Evolutionary conservation across 2,113 vertebrate genomes (phyloP).

Genomic region (Martes martes): DNA sequence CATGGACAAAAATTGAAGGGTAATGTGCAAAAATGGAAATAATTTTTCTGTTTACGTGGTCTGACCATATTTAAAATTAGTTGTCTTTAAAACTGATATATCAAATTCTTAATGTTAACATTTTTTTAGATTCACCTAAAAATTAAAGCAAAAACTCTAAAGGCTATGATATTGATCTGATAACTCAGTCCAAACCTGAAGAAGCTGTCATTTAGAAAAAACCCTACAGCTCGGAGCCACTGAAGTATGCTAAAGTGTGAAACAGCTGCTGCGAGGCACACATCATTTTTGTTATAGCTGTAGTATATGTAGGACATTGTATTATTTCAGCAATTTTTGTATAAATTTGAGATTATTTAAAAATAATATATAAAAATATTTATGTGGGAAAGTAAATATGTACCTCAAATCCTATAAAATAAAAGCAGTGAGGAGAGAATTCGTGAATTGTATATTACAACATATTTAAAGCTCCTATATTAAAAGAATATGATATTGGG

Average conservation of each 20-base stretch:
- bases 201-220: background rate
- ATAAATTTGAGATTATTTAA: slow-evolving; percentile 11
- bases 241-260: background rate
- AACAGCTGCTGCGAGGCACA: background rate
- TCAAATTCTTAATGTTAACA: background rate
- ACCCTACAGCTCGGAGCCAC: background rate
- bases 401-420: background rate
- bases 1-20: background rate
- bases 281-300: background rate
- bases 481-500: background rate
- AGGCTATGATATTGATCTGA: background rate
- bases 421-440: background rate
- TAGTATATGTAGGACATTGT: background rate
- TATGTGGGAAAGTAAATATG: background rate
- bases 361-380: background rate
- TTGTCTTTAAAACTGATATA: background rate
- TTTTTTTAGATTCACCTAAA: background rate
- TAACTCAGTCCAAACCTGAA: background rate
- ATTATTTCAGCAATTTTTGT: background rate
- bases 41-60: background rate
- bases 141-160: background rate
- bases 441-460: background rate
- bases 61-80: background rate
- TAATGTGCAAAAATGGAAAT: background rate
- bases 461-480: background rate